Evolutionary conservation across 2,113 vertebrate species (phyloP).

Genomic region (Paramisgurnus dabryanus): DNA sequence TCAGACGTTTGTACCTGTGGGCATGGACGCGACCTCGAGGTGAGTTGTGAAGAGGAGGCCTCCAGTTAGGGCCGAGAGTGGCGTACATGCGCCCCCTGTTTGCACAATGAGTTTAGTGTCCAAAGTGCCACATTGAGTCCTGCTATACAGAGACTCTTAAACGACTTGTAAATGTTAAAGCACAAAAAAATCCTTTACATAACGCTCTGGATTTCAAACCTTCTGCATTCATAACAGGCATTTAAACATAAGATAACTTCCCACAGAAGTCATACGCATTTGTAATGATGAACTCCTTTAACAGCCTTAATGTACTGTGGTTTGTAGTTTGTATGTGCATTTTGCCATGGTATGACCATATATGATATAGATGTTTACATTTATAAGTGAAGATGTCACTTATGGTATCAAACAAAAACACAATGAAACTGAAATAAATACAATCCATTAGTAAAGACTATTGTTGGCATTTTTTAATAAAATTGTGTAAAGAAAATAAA

Average conservation of each 20-base stretch:
- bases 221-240: too few relatives aligned
- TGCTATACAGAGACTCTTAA: not conserved
- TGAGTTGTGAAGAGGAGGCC: slow-evolving; percentile 85
- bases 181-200: too few relatives aligned
- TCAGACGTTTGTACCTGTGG: slow-evolving; percentile 82
- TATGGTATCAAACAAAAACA: not conserved
- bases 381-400: not conserved
- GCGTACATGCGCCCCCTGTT: slow-evolving; percentile 94
- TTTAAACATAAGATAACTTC: too few relatives aligned
- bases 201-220: too few relatives aligned
- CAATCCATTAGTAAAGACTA: not conserved
- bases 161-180: too few relatives aligned
- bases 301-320: too few relatives aligned
- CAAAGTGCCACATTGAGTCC: not conserved
- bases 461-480: too few relatives aligned
- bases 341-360: not conserved
- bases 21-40: slow-evolving; percentile 86
- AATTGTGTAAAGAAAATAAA: not conserved
- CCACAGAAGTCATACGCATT: too few relatives aligned
- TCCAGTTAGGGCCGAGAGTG: slow-evolving; percentile 94
- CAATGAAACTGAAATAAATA: slow-evolving; percentile 1
- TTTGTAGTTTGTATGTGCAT: not conserved
- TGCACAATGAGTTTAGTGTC: slow-evolving; percentile 56
- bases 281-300: not conserved
- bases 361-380: slow-evolving; percentile 23